These are phyloP conservation scores for Muraenolepis orangiensis DNA, from an alignment of 2,797 vertebrate species.

Conservation along the genomic window DNA sequence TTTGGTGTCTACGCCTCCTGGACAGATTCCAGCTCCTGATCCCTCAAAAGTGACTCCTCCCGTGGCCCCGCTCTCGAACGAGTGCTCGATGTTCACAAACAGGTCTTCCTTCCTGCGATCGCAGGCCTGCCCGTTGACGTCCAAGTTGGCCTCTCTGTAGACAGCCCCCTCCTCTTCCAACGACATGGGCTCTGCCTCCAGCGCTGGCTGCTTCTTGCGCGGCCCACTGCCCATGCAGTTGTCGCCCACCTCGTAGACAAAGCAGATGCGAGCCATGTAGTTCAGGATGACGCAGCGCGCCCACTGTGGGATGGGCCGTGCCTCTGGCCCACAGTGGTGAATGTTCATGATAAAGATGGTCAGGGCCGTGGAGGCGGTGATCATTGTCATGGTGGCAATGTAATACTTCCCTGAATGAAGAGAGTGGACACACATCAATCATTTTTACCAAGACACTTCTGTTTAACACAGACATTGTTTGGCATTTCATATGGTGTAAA, in stretches of 20 bases:
- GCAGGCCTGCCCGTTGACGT: neutral
- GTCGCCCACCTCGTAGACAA: constrained; percentile 79
- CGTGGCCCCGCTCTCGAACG: neutral
- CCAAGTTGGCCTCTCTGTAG: neutral
- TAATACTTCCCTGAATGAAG: constrained; percentile 85
- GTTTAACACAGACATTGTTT: neutral
- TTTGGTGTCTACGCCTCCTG: neutral
- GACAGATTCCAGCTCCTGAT: too few species aligned
- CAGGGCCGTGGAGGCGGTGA: constrained; percentile 84
- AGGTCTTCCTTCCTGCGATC: neutral
- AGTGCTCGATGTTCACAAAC: neutral
- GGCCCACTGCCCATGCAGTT: constrained; percentile 54
- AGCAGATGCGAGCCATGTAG: constrained; percentile 80
- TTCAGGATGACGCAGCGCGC: constrained; percentile 76
- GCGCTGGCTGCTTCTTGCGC: neutral
- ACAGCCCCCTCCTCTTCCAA: constrained; percentile 25
- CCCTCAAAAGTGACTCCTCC: neutral
- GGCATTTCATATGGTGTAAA: neutral
- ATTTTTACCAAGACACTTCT: neutral
- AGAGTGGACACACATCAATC: neutral
- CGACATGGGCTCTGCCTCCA: neutral
- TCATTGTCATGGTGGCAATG: constrained; percentile 94
- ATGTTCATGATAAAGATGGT: constrained; percentile 93
- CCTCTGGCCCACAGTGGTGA: constrained; percentile 85
- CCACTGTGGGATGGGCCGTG: constrained; percentile 81